phyloP scores from a whole-genome alignment of 2,113 vertebrate species.

The Sprattus sprattus region DNA sequence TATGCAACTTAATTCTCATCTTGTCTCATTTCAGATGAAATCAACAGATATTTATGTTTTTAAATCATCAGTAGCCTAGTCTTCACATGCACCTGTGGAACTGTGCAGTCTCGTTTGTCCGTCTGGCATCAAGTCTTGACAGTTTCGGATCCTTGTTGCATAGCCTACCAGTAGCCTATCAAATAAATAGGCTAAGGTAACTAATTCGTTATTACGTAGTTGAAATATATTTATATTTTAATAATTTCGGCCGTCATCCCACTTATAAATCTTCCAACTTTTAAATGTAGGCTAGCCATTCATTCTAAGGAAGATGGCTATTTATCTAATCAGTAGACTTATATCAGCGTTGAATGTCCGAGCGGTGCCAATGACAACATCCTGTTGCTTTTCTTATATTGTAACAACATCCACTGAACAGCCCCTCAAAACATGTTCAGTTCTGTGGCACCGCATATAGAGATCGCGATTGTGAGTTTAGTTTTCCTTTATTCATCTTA shows the following conservation, averaged over 20 bases:
- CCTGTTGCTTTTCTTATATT: constrained; percentile 50
- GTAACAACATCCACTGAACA: background rate
- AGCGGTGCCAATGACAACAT: constrained; percentile 21
- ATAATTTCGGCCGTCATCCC: background rate
- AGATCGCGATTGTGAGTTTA: background rate
- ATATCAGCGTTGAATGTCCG: background rate
- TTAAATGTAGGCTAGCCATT: background rate
- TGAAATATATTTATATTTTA: background rate
- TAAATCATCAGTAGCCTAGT: background rate
- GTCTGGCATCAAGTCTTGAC: background rate
- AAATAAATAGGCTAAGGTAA: background rate
- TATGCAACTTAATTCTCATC: background rate
- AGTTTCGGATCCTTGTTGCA: background rate
- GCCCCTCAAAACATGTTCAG: background rate
- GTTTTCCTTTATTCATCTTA: background rate
- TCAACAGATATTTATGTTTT: background rate
- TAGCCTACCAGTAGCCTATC: background rate
- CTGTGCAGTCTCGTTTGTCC: background rate
- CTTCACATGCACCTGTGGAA: background rate
- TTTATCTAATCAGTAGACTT: background rate
- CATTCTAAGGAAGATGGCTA: background rate
- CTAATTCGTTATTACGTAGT: background rate
- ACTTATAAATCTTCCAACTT: background rate
- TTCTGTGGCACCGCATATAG: background rate
- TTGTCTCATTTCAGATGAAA: background rate